A percentile compares a stretch with the other conserved stretches of the same genome.
These are phyloP conservation scores for Limanda limanda DNA, from an alignment of 2,113 vertebrate genomes.

Conservation along the genomic window DNA sequence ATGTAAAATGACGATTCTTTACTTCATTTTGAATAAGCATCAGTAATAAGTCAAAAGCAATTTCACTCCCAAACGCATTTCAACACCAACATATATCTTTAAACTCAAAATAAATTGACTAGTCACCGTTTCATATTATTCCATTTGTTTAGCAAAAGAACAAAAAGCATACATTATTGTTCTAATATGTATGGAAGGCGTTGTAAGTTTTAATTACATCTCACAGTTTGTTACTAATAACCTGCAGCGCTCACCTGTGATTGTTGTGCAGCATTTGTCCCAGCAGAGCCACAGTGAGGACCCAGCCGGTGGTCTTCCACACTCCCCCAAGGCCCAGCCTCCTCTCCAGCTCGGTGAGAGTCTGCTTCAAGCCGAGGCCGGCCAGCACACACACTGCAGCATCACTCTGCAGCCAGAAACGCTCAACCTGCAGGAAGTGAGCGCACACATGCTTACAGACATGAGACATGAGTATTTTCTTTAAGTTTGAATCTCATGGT, in stretches of 20 bases:
- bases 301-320: slow-evolving; percentile 84
- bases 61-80: too few relatives aligned
- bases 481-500: background rate
- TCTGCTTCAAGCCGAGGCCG: slow-evolving; percentile 85
- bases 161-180: background rate
- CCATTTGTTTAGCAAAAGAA: background rate
- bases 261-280: slow-evolving; percentile 86
- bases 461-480: slow-evolving; percentile 8
- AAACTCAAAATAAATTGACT: too few relatives aligned
- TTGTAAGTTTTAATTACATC: background rate
- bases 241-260: slow-evolving; percentile 84
- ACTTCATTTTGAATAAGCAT: too few relatives aligned
- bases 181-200: background rate
- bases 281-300: slow-evolving; percentile 84
- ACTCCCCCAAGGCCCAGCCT: slow-evolving; percentile 63
- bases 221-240: background rate
- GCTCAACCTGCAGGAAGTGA: slow-evolving; percentile 87
- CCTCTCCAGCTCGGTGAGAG: slow-evolving; percentile 69
- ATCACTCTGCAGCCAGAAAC: slow-evolving; percentile 97
- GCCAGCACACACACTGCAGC: slow-evolving; percentile 90
- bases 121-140: background rate
- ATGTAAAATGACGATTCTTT: too few relatives aligned
- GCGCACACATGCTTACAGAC: background rate
- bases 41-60: too few relatives aligned
- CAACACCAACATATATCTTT: too few relatives aligned